These are phyloP conservation scores for Cliona cf. orientalis DNA, from an alignment of 37 sponge, comb jelly and placozoan species.

Conservation along the genomic window DNA sequence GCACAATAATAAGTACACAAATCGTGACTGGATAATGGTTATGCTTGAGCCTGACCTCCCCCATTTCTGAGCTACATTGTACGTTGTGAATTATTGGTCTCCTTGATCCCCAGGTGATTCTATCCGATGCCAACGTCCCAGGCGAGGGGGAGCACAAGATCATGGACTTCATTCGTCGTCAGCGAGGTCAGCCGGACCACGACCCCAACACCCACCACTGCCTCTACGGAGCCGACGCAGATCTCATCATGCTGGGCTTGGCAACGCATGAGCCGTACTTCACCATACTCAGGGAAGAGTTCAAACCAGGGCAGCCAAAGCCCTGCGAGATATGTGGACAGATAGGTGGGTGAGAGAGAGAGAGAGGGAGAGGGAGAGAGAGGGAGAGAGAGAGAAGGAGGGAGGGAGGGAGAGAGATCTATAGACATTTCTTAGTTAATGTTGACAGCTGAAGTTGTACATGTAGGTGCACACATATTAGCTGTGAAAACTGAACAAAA, in stretches of 20 bases:
- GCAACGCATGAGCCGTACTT: constrained; percentile 99
- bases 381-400: not conserved
- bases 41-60: too few relatives aligned
- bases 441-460: not conserved
- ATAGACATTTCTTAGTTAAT: too few relatives aligned
- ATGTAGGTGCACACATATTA: not conserved
- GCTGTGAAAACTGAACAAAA: not conserved
- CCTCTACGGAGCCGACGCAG: constrained; percentile 99
- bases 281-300: constrained; percentile 98
- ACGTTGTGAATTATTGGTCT: too few relatives aligned
- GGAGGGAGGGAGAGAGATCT: not conserved
- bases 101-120: constrained; percentile 89
- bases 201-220: constrained; percentile 98
- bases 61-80: too few relatives aligned
- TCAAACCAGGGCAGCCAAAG: constrained; percentile 84
- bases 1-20: too few relatives aligned
- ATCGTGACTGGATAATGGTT: too few relatives aligned
- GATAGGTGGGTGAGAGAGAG: constrained; percentile 40
- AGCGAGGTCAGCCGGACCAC: constrained; percentile 85
- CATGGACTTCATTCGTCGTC: constrained; percentile 96
- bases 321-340: constrained; percentile 99
- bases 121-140: constrained; percentile 98
- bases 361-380: not conserved
- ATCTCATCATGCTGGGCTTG: constrained; percentile 97
- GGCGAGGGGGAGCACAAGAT: constrained; percentile 99